A percentile compares a stretch with the other conserved stretches of the same genome.
Evolutionary conservation across 1,140 invertebrate genomes (phyloP).

Genomic region (Hycleus phaleratus): DNA sequence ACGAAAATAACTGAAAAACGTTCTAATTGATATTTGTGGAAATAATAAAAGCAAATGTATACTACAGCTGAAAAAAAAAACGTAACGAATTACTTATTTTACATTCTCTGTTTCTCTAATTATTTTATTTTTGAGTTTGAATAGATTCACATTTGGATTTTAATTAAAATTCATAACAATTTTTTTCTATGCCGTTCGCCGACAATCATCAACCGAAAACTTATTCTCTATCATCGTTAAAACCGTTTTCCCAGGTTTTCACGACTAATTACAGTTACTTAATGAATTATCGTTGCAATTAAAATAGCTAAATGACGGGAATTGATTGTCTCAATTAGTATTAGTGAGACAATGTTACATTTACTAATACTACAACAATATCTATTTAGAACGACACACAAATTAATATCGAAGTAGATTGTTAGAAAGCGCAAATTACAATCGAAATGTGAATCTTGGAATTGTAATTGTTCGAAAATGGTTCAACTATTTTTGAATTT

Average conservation of each 20-base stretch:
- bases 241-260: not conserved
- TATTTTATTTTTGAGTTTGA: not conserved
- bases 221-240: no score
- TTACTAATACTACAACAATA: slow-evolving; percentile 10
- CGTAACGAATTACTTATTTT: not conserved
- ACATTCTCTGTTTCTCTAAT: not conserved
- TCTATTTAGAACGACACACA: no score
- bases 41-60: slow-evolving; percentile 36
- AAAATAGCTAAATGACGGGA: slow-evolving; percentile 25
- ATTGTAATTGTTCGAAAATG: not conserved
- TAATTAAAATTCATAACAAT: not conserved
- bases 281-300: slow-evolving; percentile 22
- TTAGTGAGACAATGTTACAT: slow-evolving; percentile 22
- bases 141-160: no score
- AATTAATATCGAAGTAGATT: not conserved
- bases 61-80: slow-evolving; percentile 19
- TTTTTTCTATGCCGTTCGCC: not conserved
- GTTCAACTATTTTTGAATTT: not conserved
- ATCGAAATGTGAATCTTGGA: not conserved
- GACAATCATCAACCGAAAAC: not conserved
- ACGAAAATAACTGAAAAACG: slow-evolving; percentile 6
- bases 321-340: slow-evolving; percentile 28
- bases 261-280: slow-evolving; percentile 20
- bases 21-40: slow-evolving; percentile 34
- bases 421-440: not conserved